Conservation (phyloP, 2,113 vertebrate species). For the Pontoporia blainvillei region DNA sequence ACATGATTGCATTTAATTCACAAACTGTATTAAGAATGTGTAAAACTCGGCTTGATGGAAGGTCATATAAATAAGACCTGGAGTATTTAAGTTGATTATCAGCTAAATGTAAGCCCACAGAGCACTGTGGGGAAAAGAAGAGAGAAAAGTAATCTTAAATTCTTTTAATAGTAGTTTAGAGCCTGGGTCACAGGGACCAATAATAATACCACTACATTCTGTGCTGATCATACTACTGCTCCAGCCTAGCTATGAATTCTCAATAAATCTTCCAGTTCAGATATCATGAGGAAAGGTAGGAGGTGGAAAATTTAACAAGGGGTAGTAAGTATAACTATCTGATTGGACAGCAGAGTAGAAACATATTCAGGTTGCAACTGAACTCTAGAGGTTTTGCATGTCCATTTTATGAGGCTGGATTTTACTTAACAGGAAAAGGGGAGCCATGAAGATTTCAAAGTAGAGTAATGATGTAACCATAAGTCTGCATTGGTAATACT, state of each 20-base stretch:
- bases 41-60: background rate
- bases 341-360: background rate
- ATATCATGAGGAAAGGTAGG: background rate
- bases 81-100: background rate
- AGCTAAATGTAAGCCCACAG: background rate
- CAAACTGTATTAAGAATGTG: background rate
- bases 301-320: background rate
- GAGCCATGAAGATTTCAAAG: background rate
- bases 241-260: background rate
- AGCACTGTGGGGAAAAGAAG: background rate
- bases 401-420: background rate
- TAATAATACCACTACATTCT: background rate
- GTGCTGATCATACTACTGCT: background rate
- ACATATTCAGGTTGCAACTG: background rate
- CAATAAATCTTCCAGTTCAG: background rate
- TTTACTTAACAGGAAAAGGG: constrained; percentile 20
- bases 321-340: background rate
- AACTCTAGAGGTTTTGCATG: background rate
- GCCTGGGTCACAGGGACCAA: background rate
- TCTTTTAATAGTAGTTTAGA: background rate
- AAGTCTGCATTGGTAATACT: background rate
- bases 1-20: background rate
- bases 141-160: background rate
- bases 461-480: background rate
- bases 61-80: background rate